Evolutionary conservation across 2,797 vertebrate genomes (phyloP), one percentile per base, ranked within the genome.

Genomic region (Garrulus glandarius): DNA sequence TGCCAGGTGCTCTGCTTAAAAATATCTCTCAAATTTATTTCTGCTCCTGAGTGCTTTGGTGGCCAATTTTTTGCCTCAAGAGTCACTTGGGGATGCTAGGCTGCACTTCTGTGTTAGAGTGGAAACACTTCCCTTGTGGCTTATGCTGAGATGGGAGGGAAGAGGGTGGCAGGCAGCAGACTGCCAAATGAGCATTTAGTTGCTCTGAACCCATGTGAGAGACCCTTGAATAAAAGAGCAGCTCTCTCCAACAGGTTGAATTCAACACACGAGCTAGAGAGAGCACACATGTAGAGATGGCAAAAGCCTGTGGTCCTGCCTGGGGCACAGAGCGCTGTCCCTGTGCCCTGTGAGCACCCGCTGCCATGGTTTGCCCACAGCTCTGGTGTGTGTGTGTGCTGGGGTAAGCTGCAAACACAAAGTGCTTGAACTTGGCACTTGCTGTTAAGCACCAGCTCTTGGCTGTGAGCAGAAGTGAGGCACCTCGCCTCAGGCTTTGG

Each of bases 221-320:
- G 24, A 64, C 11, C 61, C 15, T 32, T 49, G 46, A 47, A 68
- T 76, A 44, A 19, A 47, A 71, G 32, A 43, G 36, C 36, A n/a
- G 26, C 17, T 76, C 17, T 56, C 32, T 75, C 46, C 46, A 39
- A 2, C 3, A 53, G 41, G 15, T 32, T 64, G 37, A 74, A 43
- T 68, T 13, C 34, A 68, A 30, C 19, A 26, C 2, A 1, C 9
- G 46, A 65, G 13, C 37, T 53, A 24, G 49, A 36, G 14, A n/a
- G 30, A 17, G 20, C 0, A 0, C 2, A 1, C 24, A 36, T 1
- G 1, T 11, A 27, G 67, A 29, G 37, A 22, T 39, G 61, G 11
- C 46, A 17, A 1, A 53, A 29, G 24, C 7, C 36, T 81, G 49
- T 75, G 83, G 7, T 64, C 13, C 72, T 63, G 13, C 10, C 12